phyloP scores from a whole-genome alignment of 2,113 vertebrate genomes.

The Rhegmatorhina hoffmannsi region DNA sequence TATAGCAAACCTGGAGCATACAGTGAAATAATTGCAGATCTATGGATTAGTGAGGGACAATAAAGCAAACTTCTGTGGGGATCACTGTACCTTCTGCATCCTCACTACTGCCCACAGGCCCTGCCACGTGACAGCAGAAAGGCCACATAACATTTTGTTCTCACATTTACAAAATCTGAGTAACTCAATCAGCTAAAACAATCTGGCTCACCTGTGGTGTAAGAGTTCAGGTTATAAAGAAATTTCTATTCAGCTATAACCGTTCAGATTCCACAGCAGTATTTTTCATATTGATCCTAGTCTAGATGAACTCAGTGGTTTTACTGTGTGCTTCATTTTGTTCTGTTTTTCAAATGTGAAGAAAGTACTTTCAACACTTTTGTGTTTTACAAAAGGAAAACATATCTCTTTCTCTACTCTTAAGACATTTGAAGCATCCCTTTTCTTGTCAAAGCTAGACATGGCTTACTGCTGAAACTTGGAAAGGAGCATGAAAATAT shows the following conservation, averaged over 20 bases:
- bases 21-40: background rate
- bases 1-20: background rate
- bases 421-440: background rate
- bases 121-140: background rate
- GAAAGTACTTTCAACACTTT: background rate
- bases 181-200: slow-evolving; percentile 16
- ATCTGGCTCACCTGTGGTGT: background rate
- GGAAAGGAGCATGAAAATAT: slow-evolving; percentile 7
- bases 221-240: slow-evolving; percentile 1
- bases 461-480: background rate
- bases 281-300: background rate
- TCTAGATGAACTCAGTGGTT: background rate
- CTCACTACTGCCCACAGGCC: background rate
- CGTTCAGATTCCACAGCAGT: background rate
- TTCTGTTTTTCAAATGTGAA: background rate
- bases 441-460: slow-evolving; percentile 1
- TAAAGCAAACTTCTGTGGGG: background rate
- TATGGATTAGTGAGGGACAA: slow-evolving; percentile 27
- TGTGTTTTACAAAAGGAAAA: background rate
- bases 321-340: background rate
- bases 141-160: background rate
- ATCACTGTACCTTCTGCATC: background rate
- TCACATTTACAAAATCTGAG: background rate
- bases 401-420: background rate
- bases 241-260: slow-evolving; percentile 3